These are phyloP conservation scores for Cybosia mesomella DNA, from an alignment of 2,888 invertebrate species.

Conservation along the genomic window DNA sequence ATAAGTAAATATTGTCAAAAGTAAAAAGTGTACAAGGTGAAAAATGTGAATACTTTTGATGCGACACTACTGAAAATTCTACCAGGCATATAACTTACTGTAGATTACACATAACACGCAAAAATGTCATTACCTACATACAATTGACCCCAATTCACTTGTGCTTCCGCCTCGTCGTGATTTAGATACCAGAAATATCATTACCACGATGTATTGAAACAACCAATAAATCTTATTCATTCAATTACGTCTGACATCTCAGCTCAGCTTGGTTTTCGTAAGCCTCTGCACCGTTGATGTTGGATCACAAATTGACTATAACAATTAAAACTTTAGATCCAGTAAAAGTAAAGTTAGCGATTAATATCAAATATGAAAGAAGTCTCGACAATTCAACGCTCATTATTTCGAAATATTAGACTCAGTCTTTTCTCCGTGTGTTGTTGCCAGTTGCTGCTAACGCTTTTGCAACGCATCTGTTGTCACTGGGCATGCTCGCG, in stretches of 20 bases:
- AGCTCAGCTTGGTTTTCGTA: conserved; percentile 38
- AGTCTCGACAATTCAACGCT: conserved; percentile 53
- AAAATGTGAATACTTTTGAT: not conserved
- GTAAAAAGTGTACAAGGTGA: not conserved
- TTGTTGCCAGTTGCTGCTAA: conserved; percentile 29
- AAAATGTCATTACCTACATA: conserved; percentile 11
- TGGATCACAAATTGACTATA: conserved; percentile 38
- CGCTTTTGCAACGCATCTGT: conserved; percentile 33
- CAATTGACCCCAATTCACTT: conserved; percentile 6
- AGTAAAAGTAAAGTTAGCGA: conserved; percentile 34
- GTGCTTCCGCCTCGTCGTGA: conserved; percentile 15
- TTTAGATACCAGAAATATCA: conserved; percentile 15
- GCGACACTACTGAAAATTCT: conserved; percentile 2
- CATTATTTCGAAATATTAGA: conserved; percentile 62
- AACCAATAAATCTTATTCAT: conserved; percentile 47
- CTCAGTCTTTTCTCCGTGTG: conserved; percentile 45
- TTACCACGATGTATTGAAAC: conserved; percentile 29
- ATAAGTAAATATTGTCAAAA: not conserved
- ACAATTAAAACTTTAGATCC: conserved; percentile 30
- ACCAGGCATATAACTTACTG: not conserved
- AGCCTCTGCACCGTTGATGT: conserved; percentile 35
- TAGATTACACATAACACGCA: conserved; percentile 13
- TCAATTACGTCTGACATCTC: conserved; percentile 48
- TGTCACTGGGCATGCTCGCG: conserved; percentile 21
- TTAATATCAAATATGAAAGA: conserved; percentile 60